Evolutionary conservation across 2,113 vertebrate species (phyloP), one percentile per base, ranked within the genome.

Genomic region (Atherinomorus stipes): DNA sequence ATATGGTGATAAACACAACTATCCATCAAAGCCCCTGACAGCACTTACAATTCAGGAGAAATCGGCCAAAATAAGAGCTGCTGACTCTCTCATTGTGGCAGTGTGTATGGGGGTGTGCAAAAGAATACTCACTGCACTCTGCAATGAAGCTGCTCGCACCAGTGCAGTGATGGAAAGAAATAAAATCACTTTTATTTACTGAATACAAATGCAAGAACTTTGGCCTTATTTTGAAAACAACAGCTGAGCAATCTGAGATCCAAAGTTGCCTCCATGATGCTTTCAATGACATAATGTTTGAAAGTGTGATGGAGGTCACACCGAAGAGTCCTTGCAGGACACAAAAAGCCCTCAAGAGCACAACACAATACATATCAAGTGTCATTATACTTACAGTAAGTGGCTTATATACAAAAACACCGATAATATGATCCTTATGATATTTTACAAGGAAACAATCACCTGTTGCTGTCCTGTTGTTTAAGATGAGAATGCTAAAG

Each of bases 1-100:
- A 94, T 87, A 95, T 79, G 86, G 83, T 93, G 90, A 93, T 93
- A 90, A 93, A 92, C 88, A 89, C 76, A 90, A 84, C 89, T 85
- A 93, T 94, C 88, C 91, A 94, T 94, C 94, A 93, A 85, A 87
- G 53, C 59, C 40, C 37, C 71, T 91, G 91, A 92, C 90, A 85
- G 88, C 76, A 88, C 84, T 90, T 89, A 86, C 90, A 93, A 91
- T 91, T 92, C 86, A 87, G 78, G 80, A 87, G 73, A 88, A 79
- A 90, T 73, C 58, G 60, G 80, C 83, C 87, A 88, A 93, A 90
- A 92, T 88, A 87, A 87, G 65, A 87, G 85, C 81, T 59, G 81
- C 88, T 76, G 83, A 86, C 88, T 92, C 89, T 93, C 76, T 92
- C 89, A 93, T 92, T 92, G 87, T 86, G 90, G 85, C 59, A 42